These are phyloP conservation scores for Spermophilus dauricus DNA, from an alignment of 2,113 vertebrate species.

Conservation along the genomic window DNA sequence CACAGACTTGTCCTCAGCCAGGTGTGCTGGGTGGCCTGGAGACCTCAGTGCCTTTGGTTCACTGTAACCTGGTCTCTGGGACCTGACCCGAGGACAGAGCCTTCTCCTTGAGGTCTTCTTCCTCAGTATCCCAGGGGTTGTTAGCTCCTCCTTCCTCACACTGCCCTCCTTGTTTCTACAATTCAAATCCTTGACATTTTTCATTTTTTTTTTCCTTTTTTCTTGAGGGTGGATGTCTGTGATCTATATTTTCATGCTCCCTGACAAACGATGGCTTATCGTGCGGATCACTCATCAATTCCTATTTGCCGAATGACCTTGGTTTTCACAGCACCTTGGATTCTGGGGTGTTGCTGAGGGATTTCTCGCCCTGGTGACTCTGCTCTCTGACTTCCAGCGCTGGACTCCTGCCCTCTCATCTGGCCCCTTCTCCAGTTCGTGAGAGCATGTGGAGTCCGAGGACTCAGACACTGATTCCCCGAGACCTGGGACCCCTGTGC, in stretches of 20 bases:
- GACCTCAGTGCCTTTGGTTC: background rate
- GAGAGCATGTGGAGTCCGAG: background rate
- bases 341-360: background rate
- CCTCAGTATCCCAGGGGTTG: rapidly evolving
- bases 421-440: background rate
- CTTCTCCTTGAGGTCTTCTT: background rate
- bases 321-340: background rate
- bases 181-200: no score
- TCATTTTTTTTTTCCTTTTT: no score
- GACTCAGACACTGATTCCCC: background rate
- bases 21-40: rapidly evolving
- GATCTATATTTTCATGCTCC: rapidly evolving
- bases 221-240: background rate
- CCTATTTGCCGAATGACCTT: background rate
- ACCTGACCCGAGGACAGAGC: background rate
- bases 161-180: background rate
- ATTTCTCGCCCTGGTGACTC: background rate
- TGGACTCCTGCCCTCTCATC: background rate
- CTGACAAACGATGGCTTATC: rapidly evolving
- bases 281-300: background rate
- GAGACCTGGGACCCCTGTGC: rapidly evolving
- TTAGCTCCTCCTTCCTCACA: no score
- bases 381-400: background rate
- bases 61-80: rapidly evolving
- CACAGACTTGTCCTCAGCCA: background rate